Evolutionary conservation across 2,888 invertebrate genomes (phyloP), one percentile per base, ranked within the genome.

Genomic region (Andrena haemorrhoa): DNA sequence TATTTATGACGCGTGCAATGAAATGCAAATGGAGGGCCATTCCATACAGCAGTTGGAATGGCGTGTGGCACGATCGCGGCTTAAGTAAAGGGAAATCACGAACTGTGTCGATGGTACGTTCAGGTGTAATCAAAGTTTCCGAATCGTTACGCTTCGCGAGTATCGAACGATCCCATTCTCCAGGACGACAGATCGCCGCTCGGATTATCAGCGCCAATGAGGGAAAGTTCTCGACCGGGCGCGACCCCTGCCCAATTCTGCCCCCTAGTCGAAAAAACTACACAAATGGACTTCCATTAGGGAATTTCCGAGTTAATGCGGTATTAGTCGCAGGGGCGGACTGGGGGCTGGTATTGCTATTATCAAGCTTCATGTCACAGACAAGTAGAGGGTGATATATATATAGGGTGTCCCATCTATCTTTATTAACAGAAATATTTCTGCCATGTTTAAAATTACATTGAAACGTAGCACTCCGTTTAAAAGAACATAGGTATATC

Each of bases 231-330:
- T n/a, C n/a, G 12, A 23, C 12, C 12, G 58, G 6, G 56, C 29
- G 60, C 29, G 16, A 31, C 31, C 60, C n/a, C 7, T 60, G 51
- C 23, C 60, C 58, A 12, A 23, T 56, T 23, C 10, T 12, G 23
- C 1, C 10, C 23, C 23, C 3, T 12, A 41, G 58, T 58, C 56
- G 10, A 63, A 63, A 63, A 72, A 63, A 12, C 33, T 23, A 16
- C 49, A 16, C 16, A 51, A 23, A 10, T 10, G 31, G 16, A 65
- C 23, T 58, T 65, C 73, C 73, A 73, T 73, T 73, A 73, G 41
- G 35, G 65, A 73, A 60, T 29, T 70, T 69, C 63, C 41, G 60
- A 69, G 20, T 69, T 60, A 60, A 69, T 61, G 12, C 47, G 2
- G 12, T 20, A 29, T 61, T 29, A 69, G 64, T 70, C 23, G 23